Evolutionary conservation across 2,888 invertebrate genomes (phyloP), one percentile per base, ranked within the genome.

Genomic region (Drosophila longiperda): DNA sequence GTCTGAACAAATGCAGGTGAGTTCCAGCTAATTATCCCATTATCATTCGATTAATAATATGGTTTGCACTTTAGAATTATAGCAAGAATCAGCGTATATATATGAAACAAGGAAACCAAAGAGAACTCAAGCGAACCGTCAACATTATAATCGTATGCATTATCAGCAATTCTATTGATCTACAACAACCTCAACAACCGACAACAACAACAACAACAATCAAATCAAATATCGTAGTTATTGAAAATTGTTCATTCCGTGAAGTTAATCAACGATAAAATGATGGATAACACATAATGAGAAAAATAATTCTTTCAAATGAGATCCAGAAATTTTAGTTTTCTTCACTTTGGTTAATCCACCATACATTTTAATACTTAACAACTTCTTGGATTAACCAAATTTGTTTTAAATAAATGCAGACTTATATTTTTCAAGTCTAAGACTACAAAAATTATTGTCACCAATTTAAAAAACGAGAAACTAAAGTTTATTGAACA

Each of bases 201-300:
- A 78, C 65, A 82, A 78, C 68, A 80, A 61, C 68, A 80, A 61
- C 71, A 42, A 71, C 77, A 90, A 90, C 86, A 86, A 86, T 88
- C 89, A 86, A 82, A 67, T 61, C 52, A 85, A 80, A 77, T 80
- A 90, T 87, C 90, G 82, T 88, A 89, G 90, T 71, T 83, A 83
- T 75, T 66, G 73, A 75, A 73, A 88, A 80, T 80, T 74, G 78
- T 77, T 80, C 86, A 83, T 69, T 55, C 72, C 67, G 59, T 49
- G 65, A 70, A 84, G 69, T 66, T 68, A 50, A 73, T 63, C 73
- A 80, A 70, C 50, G 54, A 65, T n/a, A 63, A 62, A 52, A 61
- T 32, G 58, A 63, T 48, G 23, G 52, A 45, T 15, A 65, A 54
- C 58, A 54, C 66, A n/a, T 32, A 53, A 80, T 29, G 15, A 15